Evolutionary conservation across 2,797 vertebrate species (phyloP).

Genomic region (Acipenser transmontanus): DNA sequence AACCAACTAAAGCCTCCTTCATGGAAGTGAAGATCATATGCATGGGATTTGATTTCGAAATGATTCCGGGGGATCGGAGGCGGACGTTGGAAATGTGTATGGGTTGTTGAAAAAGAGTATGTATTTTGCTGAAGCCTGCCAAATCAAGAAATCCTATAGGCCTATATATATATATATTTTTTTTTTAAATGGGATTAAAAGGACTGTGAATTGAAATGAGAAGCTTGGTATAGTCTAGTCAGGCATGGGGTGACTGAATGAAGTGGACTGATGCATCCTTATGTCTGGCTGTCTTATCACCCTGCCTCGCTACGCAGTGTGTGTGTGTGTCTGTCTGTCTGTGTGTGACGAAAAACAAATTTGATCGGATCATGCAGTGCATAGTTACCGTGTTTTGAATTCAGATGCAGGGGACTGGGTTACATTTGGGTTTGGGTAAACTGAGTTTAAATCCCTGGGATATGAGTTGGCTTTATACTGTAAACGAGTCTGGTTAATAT

Average conservation of each 20-base stretch:
- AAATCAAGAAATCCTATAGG: too few relatives aligned
- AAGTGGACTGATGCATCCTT: not conserved
- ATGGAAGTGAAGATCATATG: too few relatives aligned
- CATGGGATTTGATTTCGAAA: too few relatives aligned
- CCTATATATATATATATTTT: too few relatives aligned
- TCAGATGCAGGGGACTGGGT: constrained; percentile 6
- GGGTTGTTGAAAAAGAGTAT: too few relatives aligned
- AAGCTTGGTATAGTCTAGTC: not conserved
- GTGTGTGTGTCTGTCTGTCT: not conserved
- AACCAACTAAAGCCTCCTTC: too few relatives aligned
- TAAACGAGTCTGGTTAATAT: not conserved
- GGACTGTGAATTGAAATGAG: not conserved
- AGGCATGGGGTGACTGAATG: not conserved
- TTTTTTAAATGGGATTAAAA: too few relatives aligned
- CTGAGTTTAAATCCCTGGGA: not conserved
- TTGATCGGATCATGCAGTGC: not conserved
- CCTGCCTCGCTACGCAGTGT: not conserved
- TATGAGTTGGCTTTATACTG: constrained; percentile 6
- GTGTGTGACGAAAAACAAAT: not conserved
- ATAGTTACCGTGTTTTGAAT: not conserved
- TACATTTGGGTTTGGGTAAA: constrained; percentile 6
- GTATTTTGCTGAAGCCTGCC: too few relatives aligned
- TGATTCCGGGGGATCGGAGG: too few relatives aligned
- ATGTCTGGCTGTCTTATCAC: not conserved
- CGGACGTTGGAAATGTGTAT: too few relatives aligned